Evolutionary conservation across 2,113 vertebrate species (phyloP).

Genomic region (human (Homo sapiens)): DNA sequence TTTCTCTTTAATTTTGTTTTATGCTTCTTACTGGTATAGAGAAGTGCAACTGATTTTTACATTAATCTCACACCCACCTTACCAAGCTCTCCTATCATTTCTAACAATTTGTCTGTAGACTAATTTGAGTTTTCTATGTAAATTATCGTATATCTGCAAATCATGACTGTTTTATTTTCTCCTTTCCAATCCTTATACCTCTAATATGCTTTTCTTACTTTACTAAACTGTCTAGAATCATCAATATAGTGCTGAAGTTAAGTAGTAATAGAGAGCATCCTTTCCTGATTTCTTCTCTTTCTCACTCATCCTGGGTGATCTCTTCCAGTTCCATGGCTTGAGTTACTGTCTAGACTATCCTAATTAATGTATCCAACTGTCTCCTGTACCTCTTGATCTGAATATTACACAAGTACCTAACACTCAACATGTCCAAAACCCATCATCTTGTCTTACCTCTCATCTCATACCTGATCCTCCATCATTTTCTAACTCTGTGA

Average conservation of each 20-base stretch:
- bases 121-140: slow-evolving; percentile 38
- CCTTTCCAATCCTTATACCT: neutral
- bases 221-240: neutral
- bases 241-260: neutral
- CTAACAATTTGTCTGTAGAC: neutral
- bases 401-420: neutral
- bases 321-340: neutral
- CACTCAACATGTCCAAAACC: neutral
- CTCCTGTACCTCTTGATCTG: neutral
- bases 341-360: neutral
- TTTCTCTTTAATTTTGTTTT: slow-evolving; percentile 45
- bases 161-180: neutral
- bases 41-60: slow-evolving; percentile 20
- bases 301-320: neutral
- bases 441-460: neutral
- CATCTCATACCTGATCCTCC: neutral
- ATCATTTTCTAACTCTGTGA: neutral
- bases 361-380: neutral
- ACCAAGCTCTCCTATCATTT: slow-evolving; percentile 30
- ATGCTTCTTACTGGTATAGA: slow-evolving; percentile 1
- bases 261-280: neutral
- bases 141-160: slow-evolving; percentile 19
- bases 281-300: neutral
- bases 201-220: slow-evolving; percentile 16
- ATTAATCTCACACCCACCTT: slow-evolving; percentile 21